phyloP scores from a whole-genome alignment of 2,888 invertebrate genomes.

The Drosophila vallismaia region DNA sequence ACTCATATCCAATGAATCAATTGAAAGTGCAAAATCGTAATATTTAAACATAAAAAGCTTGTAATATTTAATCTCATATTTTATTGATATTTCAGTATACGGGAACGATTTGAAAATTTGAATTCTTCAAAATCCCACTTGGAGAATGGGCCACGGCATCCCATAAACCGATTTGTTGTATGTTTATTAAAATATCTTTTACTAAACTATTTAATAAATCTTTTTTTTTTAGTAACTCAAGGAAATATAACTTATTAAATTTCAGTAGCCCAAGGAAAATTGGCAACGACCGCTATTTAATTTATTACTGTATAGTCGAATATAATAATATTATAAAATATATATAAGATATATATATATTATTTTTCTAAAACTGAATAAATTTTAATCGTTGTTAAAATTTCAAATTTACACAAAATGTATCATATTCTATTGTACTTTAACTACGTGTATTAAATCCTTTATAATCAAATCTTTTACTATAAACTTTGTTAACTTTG shows the following conservation, averaged over 20 bases:
- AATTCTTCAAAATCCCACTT: constrained; percentile 85
- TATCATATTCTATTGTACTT: too few species aligned
- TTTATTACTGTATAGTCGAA: neutral
- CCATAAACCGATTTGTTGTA: constrained; percentile 97
- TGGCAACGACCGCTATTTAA: neutral
- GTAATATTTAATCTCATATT: neutral
- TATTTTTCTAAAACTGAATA: neutral
- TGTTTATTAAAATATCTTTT: constrained; percentile 83
- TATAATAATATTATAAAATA: too few species aligned
- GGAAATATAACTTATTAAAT: neutral
- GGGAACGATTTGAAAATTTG: constrained; percentile 95
- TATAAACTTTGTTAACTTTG: too few species aligned
- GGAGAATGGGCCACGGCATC: constrained; percentile 86
- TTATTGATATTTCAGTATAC: constrained; percentile 85
- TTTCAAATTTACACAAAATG: too few species aligned
- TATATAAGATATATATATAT: too few species aligned
- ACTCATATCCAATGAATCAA: constrained; percentile 87
- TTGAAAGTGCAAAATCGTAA: constrained; percentile 94
- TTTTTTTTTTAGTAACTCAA: neutral
- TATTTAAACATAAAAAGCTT: too few species aligned
- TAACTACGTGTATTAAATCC: too few species aligned
- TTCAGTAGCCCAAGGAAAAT: neutral
- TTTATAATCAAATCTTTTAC: too few species aligned
- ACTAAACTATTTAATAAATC: neutral
- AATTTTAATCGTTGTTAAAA: neutral